A percentile compares a stretch with the other conserved stretches of the same genome.
Evolutionary conservation across 2,797 vertebrate genomes (phyloP).

Genomic region (Enteromius thamalakanensis): DNA sequence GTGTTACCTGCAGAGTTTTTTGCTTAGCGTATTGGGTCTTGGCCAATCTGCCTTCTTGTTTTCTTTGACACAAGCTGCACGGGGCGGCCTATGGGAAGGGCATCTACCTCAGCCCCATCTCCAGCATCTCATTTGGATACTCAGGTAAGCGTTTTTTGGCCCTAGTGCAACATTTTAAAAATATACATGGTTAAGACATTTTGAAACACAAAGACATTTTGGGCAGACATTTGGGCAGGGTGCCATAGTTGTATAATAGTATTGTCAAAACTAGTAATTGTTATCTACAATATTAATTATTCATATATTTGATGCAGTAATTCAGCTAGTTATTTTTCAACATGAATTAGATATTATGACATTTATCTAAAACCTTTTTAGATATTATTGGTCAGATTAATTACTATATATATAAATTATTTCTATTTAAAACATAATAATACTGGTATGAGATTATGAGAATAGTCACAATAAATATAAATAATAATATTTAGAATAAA

Average conservation of each 20-base stretch:
- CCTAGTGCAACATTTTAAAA: background rate
- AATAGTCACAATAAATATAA: background rate
- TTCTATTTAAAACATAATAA: background rate
- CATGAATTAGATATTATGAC: background rate
- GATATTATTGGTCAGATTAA: background rate
- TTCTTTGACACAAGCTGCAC: constrained; percentile 87
- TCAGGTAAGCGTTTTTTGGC: constrained; percentile 82
- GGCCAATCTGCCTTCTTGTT: constrained; percentile 63
- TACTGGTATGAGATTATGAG: background rate
- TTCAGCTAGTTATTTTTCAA: background rate
- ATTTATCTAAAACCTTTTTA: background rate
- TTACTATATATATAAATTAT: background rate
- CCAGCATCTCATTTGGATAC: constrained; percentile 98
- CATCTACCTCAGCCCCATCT: constrained; percentile 97
- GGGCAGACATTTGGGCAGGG: background rate
- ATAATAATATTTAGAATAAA: no score
- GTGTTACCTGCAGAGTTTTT: background rate
- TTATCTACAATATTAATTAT: background rate
- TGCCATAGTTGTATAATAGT: background rate
- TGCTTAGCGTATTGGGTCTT: background rate
- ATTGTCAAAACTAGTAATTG: background rate
- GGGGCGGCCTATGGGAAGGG: constrained; percentile 98
- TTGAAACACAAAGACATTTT: background rate
- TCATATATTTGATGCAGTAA: background rate
- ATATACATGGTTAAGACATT: background rate